Conservation (phyloP, 2,797 vertebrate genomes). For the Leontopithecus rosalia region DNA sequence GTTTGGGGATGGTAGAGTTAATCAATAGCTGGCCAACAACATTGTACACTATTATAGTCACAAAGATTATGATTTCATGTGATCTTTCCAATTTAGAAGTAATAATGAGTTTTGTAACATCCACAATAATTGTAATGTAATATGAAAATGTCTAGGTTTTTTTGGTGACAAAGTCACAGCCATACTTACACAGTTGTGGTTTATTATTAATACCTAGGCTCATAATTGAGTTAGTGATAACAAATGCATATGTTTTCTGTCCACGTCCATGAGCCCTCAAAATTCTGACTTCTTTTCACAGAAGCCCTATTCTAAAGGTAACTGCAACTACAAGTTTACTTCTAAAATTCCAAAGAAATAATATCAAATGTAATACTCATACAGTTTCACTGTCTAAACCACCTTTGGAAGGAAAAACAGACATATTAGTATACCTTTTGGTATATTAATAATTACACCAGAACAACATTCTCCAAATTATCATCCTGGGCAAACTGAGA, state of each 20-base stretch:
- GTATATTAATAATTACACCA: neutral
- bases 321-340: neutral
- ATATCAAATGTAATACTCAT: neutral
- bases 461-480: neutral
- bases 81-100: neutral
- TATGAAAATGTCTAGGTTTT: neutral
- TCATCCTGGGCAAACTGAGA: neutral
- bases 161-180: neutral
- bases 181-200: neutral
- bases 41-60: neutral
- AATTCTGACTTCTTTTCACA: slow-evolving; percentile 1
- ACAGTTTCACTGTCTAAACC: neutral
- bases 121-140: neutral
- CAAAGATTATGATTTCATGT: neutral
- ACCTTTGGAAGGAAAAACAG: neutral
- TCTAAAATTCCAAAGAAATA: slow-evolving; percentile 41
- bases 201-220: neutral
- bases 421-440: no score
- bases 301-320: neutral
- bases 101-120: neutral
- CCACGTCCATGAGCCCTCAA: neutral
- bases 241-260: neutral
- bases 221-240: neutral
- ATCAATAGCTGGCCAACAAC: neutral
- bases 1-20: neutral